Conservation (phyloP, 2,888 invertebrate species). For the Dasysyrphus albostriatus region DNA sequence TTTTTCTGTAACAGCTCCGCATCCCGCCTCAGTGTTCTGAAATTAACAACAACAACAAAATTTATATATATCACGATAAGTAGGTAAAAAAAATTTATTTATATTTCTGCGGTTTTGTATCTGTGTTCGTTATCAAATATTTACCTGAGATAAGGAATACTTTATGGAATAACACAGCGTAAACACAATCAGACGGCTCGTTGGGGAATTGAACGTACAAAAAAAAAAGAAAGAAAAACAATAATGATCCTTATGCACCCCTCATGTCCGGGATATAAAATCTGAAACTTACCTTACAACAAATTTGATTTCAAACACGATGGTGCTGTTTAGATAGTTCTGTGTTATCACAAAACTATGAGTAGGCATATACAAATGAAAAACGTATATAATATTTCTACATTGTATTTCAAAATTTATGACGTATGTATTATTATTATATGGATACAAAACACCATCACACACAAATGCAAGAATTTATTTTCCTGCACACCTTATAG, state of each 20-base stretch:
- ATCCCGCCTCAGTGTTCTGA: background rate
- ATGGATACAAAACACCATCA: conserved; percentile 39
- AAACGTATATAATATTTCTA: background rate
- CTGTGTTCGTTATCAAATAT: conserved; percentile 67
- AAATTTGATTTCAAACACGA: conserved; percentile 23
- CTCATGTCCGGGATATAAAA: background rate
- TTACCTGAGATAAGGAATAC: conserved; percentile 62
- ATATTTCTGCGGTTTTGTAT: conserved; percentile 44
- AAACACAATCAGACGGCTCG: conserved; percentile 30
- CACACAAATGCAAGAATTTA: conserved; percentile 21
- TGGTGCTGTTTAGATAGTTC: conserved; percentile 35
- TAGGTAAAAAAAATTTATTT: conserved; percentile 35
- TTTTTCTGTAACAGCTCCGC: background rate
- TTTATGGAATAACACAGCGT: conserved; percentile 28
- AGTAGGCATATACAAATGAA: conserved; percentile 18
- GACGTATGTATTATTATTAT: conserved; percentile 48
- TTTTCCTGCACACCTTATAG: conserved; percentile 28
- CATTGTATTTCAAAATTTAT: conserved; percentile 50
- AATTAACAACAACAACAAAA: background rate
- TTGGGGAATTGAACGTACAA: conserved; percentile 45
- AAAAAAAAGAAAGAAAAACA: conserved; percentile 13
- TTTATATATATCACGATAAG: conserved; percentile 34
- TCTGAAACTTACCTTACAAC: conserved; percentile 24
- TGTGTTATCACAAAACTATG: conserved; percentile 28
- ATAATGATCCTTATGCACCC: conserved; percentile 38